Base-by-base conservation (phyloP, 1,140 invertebrate genomes). In the Scaptomyza montana region DNA sequence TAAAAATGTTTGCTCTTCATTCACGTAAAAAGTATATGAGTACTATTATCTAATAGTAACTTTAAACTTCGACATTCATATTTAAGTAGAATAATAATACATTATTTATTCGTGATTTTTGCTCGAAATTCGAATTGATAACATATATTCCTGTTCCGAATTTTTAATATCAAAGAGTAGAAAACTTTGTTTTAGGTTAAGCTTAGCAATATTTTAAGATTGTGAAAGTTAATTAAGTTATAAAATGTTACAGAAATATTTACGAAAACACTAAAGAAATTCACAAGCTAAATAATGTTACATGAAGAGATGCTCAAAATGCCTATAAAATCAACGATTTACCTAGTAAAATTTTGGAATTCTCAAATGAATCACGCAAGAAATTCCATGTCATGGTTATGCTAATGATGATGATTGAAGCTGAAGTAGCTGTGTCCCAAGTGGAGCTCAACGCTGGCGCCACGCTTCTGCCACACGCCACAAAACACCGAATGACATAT, bases 401-500 rank as follows among this genome's bases (percentile, higher is more conserved):
- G 39, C 10, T 43, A n/a, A 41, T 41, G 39, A 43, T 43, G 28
- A 33, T 61, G 33, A 50, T 39, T 61, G 47, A 8, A 33, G 39
- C 4, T 43, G 39, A 28, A 36, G 16, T 25, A 9, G 33, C 2
- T 36, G 8, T 49, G 55, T 45, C 21, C 21, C 55, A 39, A 55
- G 33, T 41, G 36, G 30, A 33, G 49, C 49, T 51, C 25, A 10
- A 43, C 39, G 10, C 36, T 55, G 54, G 56, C 65, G 41, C 19
- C 66, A 56, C 25, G 8, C 55, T 10, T 19, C 60, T 41, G 39
- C 19, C 47, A 49, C 47, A 59, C 56, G 28, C 21, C 28, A 21
- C 10, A 21, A 43, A 45, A 41, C 41, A 12, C 21, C 61, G 5
- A 57, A 87, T 78, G 81, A 86, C 82, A 86, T 73, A 61, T 76